phyloP scores from a whole-genome alignment of 2,113 vertebrate genomes.

The Tympanuchus pallidicinctus region DNA sequence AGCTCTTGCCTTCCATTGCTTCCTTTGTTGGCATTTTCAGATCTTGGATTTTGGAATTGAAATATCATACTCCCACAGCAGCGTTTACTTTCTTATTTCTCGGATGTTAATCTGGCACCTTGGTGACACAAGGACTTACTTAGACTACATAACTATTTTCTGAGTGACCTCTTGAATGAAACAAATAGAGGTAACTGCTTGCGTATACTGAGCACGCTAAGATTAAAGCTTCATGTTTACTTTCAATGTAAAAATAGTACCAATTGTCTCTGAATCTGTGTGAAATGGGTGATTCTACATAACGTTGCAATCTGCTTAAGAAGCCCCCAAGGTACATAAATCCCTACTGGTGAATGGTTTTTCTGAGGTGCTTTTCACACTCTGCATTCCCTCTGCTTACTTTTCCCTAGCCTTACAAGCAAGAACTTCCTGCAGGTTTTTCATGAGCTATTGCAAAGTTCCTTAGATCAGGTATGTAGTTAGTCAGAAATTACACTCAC shows the following conservation, averaged over 20 bases:
- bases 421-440: background rate
- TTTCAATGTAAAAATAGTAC: background rate
- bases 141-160: background rate
- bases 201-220: background rate
- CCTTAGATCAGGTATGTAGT: background rate
- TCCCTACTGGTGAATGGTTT: background rate
- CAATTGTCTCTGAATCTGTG: background rate
- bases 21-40: background rate
- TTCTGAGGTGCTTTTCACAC: background rate
- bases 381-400: background rate
- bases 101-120: background rate
- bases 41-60: conserved; percentile 30
- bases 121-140: background rate
- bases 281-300: background rate
- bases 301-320: background rate
- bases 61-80: conserved; percentile 2
- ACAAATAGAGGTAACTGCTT: background rate
- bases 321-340: background rate
- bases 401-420: background rate
- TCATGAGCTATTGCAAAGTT: background rate
- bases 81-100: conserved; percentile 41
- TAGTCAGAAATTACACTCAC: background rate
- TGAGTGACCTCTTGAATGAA: background rate
- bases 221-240: background rate
- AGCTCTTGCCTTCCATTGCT: conserved; percentile 4